Percentiles rank a stretch among this genome's conserved stretches.
Conservation (phyloP, 1,140 invertebrate species). For the Anoplophora glabripennis region DNA sequence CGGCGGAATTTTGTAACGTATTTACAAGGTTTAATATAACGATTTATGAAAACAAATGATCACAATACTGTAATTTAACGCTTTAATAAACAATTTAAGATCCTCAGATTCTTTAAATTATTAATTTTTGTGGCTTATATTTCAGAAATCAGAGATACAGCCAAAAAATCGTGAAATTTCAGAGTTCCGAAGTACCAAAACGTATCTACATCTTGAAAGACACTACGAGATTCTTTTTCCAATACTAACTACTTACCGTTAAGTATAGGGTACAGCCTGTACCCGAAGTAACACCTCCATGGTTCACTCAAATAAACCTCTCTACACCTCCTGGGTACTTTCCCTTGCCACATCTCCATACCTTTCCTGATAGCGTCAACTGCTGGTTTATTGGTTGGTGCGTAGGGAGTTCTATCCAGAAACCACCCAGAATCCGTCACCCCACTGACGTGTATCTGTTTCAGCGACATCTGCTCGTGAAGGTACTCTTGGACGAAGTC, state of each 20-base stretch:
- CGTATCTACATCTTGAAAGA: too few species aligned
- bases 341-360: constrained; percentile 78
- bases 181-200: too few species aligned
- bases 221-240: not conserved
- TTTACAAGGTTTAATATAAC: too few species aligned
- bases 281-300: constrained; percentile 92
- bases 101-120: too few species aligned
- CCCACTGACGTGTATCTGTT: constrained; percentile 71
- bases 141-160: too few species aligned
- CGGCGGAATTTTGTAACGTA: too few species aligned
- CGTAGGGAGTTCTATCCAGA: constrained; percentile 75
- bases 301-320: constrained; percentile 67
- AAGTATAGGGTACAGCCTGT: constrained; percentile 82
- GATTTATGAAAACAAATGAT: too few species aligned
- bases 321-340: constrained; percentile 72
- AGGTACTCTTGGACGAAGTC: constrained; percentile 74
- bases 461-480: constrained; percentile 57
- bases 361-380: constrained; percentile 72
- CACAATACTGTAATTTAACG: too few species aligned
- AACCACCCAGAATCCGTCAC: constrained; percentile 94
- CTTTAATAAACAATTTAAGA: too few species aligned
- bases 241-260: constrained; percentile 67
- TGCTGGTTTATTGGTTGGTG: constrained; percentile 53
- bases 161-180: too few species aligned
- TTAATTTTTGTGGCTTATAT: too few species aligned